phyloP scores from a whole-genome alignment of 2,797 vertebrate species.

The Gymnocypris eckloni region DNA sequence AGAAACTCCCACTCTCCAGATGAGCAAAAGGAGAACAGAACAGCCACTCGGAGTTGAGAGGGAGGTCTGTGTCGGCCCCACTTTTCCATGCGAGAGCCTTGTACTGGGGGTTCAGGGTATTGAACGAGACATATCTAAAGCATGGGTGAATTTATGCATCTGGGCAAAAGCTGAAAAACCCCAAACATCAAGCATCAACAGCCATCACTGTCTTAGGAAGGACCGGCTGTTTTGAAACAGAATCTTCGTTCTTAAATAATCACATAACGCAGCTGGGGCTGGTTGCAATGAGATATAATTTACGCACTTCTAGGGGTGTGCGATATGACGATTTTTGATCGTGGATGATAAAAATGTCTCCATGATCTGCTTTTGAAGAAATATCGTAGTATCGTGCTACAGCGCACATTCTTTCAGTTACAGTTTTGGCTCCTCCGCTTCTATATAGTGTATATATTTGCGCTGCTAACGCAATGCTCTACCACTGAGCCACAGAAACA shows the following conservation, averaged over 20 bases:
- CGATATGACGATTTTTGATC: too few species aligned
- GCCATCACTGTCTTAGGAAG: not conserved
- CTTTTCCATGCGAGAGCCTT: constrained; percentile 52
- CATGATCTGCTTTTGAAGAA: too few species aligned
- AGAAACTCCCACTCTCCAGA: constrained; percentile 67
- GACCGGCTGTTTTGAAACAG: constrained; percentile 7
- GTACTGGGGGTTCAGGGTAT: constrained; percentile 31
- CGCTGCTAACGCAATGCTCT: too few species aligned
- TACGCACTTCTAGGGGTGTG: not conserved
- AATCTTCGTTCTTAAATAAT: not conserved
- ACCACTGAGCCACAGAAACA: too few species aligned
- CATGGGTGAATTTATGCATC: constrained; percentile 21
- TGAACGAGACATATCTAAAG: constrained; percentile 39
- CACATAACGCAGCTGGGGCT: not conserved
- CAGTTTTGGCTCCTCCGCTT: too few species aligned
- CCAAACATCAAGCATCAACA: constrained; percentile 10
- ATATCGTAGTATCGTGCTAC: too few species aligned
- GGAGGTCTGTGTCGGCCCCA: constrained; percentile 26
- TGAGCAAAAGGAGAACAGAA: constrained; percentile 64
- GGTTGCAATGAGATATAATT: not conserved
- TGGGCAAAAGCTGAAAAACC: constrained; percentile 7
- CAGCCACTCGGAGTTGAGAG: constrained; percentile 62
- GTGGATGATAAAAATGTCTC: too few species aligned
- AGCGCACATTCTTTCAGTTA: too few species aligned
- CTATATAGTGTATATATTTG: too few species aligned